A percentile compares a stretch with the other conserved stretches of the same genome.
phyloP scores from a whole-genome alignment of 2,888 invertebrate species.

The Microctonus aethiopoides region DNA sequence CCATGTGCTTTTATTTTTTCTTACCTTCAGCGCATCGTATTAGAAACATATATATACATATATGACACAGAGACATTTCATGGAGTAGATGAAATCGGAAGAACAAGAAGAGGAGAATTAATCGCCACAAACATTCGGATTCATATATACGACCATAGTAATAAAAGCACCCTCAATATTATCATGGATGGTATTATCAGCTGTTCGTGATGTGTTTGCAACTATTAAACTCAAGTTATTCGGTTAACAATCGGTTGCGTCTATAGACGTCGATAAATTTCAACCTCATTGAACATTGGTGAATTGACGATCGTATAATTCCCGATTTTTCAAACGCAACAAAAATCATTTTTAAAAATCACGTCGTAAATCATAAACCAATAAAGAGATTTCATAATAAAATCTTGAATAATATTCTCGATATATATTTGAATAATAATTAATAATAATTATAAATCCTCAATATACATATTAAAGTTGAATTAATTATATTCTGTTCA shows the following conservation, averaged over 20 bases:
- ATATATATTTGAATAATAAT: not conserved
- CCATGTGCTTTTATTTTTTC: not conserved
- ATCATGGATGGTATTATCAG: conserved; percentile 24
- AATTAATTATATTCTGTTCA: not conserved
- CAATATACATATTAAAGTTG: too few species aligned
- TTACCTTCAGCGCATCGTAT: not conserved
- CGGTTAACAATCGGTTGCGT: conserved; percentile 16
- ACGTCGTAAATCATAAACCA: conserved; percentile 25
- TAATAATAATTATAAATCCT: not conserved
- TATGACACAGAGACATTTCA: not conserved
- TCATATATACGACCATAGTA: conserved; percentile 9
- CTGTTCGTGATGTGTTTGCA: conserved; percentile 11
- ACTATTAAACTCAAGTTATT: conserved; percentile 25
- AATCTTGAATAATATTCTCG: too few species aligned
- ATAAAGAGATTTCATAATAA: not conserved
- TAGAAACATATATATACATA: not conserved
- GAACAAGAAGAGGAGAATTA: not conserved
- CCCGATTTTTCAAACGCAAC: conserved; percentile 36
- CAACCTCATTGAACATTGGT: conserved; percentile 29
- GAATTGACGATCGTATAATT: conserved; percentile 29
- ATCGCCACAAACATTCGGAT: conserved; percentile 10
- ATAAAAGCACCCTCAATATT: conserved; percentile 15
- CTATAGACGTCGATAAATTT: conserved; percentile 38
- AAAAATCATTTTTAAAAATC: conserved; percentile 31
- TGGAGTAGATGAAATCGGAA: not conserved